Evolutionary conservation across 2,888 invertebrate species (phyloP).

Genomic region (Synergus japonicus): DNA sequence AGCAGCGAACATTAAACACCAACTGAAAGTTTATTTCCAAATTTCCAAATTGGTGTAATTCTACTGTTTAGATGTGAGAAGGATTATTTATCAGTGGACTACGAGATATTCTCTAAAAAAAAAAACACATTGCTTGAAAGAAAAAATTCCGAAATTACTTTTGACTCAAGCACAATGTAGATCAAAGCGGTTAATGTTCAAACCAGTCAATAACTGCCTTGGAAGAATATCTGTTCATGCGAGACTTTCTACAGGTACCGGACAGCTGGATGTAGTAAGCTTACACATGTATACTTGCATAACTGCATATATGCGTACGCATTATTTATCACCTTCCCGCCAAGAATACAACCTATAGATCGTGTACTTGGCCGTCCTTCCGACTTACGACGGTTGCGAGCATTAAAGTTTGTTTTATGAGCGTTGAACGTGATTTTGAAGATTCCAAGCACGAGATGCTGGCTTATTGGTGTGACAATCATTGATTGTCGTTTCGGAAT

Average conservation of each 20-base stretch:
- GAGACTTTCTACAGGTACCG: constrained; percentile 23
- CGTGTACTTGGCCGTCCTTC: constrained; percentile 2
- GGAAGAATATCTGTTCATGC: constrained; percentile 5
- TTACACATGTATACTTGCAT: constrained; percentile 7
- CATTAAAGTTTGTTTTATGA: constrained; percentile 6
- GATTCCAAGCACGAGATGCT: neutral
- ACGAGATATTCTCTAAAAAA: too few relatives aligned
- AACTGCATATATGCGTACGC: constrained; percentile 2
- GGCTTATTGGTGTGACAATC: constrained; percentile 14
- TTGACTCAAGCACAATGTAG: neutral
- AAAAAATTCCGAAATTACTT: neutral
- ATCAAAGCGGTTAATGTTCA: neutral
- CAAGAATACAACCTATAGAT: constrained; percentile 5
- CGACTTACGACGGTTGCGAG: neutral
- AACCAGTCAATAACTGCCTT: neutral
- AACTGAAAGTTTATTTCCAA: too few relatives aligned
- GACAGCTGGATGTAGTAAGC: constrained; percentile 27
- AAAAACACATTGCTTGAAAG: too few relatives aligned
- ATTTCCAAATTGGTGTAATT: too few relatives aligned
- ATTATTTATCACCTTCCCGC: constrained; percentile 5
- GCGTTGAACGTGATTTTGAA: constrained; percentile 1
- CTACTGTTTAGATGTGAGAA: too few relatives aligned
- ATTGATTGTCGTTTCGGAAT: constrained; percentile 30
- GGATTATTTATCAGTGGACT: too few relatives aligned
- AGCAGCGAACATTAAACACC: too few relatives aligned